Conservation (phyloP, 2,888 invertebrate genomes). For the Ganaspis brasiliensis region DNA sequence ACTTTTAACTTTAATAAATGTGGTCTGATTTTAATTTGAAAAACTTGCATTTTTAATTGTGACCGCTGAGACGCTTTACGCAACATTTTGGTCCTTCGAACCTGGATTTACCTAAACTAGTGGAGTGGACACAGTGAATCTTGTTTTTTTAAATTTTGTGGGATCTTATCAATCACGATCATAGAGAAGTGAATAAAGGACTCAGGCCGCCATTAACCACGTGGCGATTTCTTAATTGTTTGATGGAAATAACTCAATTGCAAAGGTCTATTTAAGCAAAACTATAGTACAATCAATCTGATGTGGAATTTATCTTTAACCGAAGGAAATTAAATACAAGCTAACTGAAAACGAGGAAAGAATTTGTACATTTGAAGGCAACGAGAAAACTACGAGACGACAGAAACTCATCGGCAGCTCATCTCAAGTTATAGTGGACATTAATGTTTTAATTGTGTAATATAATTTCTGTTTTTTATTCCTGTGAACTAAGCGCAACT, state of each 20-base stretch:
- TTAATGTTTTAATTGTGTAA: background rate
- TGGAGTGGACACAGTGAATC: background rate
- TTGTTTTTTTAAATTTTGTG: too few relatives aligned
- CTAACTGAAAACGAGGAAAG: background rate
- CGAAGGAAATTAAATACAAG: too few relatives aligned
- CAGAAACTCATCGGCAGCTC: background rate
- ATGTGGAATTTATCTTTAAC: background rate
- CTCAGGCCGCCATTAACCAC: too few relatives aligned
- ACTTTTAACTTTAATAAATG: background rate
- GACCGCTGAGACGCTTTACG: background rate
- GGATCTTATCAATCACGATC: background rate
- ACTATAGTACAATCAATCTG: too few relatives aligned
- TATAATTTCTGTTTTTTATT: background rate
- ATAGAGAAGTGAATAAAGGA: too few relatives aligned
- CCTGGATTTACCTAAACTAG: background rate
- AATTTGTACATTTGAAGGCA: background rate
- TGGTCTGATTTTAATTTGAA: too few relatives aligned
- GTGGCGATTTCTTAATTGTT: too few relatives aligned
- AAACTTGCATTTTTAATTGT: background rate
- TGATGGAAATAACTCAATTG: too few relatives aligned
- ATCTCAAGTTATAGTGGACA: background rate
- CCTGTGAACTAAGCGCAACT: background rate
- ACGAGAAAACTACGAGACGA: background rate
- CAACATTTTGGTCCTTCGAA: conserved; percentile 1
- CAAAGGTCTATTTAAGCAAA: too few relatives aligned